phyloP scores from a whole-genome alignment of 2,797 vertebrate genomes.

The Semaprochilodus insignis region DNA sequence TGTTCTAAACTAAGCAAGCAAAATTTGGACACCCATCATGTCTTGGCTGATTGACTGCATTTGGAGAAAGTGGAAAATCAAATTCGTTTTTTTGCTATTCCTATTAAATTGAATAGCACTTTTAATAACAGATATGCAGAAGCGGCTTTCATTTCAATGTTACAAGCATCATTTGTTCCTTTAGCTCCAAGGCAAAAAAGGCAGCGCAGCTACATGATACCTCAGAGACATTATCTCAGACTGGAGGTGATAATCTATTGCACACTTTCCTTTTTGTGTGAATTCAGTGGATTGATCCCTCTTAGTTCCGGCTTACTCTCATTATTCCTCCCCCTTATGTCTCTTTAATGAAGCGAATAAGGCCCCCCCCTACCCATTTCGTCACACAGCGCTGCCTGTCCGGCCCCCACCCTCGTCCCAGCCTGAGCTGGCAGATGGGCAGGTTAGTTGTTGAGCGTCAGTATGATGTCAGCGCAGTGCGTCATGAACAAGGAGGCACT shows the following conservation, averaged over 20 bases:
- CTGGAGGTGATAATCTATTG: not conserved
- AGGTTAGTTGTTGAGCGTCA: constrained; percentile 67
- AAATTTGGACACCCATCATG: no score
- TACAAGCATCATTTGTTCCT: not conserved
- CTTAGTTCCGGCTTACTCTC: not conserved
- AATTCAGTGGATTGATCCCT: not conserved
- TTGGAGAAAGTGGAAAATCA: no score
- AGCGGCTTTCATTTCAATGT: not conserved
- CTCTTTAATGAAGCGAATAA: not conserved
- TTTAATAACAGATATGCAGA: no score
- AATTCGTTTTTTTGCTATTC: no score
- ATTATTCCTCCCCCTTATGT: not conserved
- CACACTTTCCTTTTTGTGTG: not conserved
- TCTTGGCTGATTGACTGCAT: no score
- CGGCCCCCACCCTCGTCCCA: not conserved
- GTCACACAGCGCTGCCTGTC: not conserved
- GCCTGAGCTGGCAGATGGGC: constrained; percentile 34
- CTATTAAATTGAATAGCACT: no score
- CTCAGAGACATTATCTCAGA: not conserved
- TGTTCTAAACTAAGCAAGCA: no score
- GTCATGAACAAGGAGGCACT: constrained; percentile 74
- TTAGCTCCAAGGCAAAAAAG: not conserved
- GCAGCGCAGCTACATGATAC: not conserved
- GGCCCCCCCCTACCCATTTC: not conserved
- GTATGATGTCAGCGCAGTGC: constrained; percentile 79